A percentile compares a stretch with the other conserved stretches of the same genome.
These are phyloP conservation scores for Aphrocallistes beatrix DNA, from an alignment of 37 sponge, comb jelly and placozoan genomes.

Conservation along the genomic window DNA sequence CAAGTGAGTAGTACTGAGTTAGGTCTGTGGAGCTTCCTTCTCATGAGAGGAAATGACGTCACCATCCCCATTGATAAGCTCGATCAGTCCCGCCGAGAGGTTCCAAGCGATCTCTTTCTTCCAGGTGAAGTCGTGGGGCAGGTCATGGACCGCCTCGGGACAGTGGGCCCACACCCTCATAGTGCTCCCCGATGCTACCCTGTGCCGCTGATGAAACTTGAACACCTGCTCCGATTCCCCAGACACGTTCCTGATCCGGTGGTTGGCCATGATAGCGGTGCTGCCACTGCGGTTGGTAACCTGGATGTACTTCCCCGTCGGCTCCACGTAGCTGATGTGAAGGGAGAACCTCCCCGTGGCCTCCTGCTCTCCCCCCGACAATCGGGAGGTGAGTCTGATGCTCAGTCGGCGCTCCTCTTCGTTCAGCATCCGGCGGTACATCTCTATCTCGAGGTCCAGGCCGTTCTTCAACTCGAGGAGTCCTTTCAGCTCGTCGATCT, in stretches of 20 bases:
- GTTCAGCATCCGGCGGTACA: neutral
- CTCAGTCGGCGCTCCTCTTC: neutral
- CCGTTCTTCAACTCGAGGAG: neutral
- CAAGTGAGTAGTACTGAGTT: neutral
- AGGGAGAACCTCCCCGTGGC: neutral
- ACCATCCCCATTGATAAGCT: neutral
- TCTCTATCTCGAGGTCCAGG: neutral
- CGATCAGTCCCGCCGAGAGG: neutral
- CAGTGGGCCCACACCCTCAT: slow-evolving; percentile 1
- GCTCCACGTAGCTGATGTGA: neutral
- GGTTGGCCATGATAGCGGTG: neutral
- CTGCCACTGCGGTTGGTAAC: neutral
- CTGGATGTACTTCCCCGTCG: neutral
- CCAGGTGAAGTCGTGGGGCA: neutral
- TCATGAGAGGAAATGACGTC: neutral
- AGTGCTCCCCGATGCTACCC: neutral
- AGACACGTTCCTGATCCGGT: neutral
- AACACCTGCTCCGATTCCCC: neutral
- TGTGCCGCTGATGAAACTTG: neutral
- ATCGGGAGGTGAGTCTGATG: neutral
- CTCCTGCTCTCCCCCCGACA: neutral
- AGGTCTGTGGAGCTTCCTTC: slow-evolving; percentile 2
- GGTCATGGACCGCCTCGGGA: neutral
- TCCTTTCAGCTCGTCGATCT: neutral
- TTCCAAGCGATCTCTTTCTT: neutral